Evolutionary conservation across 2,888 invertebrate species (phyloP), one percentile per base, ranked within the genome.

Genomic region (Cyclophora punctaria): DNA sequence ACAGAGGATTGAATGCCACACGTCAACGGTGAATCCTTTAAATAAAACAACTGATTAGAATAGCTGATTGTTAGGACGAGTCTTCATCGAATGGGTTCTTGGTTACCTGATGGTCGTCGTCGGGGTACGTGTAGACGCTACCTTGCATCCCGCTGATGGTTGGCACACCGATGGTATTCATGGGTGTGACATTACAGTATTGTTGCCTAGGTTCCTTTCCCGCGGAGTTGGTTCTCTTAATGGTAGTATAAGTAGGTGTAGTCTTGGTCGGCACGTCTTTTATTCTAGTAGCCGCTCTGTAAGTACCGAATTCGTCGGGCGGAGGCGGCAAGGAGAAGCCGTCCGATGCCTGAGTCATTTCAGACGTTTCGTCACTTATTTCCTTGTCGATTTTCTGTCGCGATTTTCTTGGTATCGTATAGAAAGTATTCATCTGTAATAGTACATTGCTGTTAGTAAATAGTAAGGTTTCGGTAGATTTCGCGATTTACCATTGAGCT

Each of bases 321-420:
- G 88, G 88, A 3, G 87, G 88, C 3, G 88, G 88, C 47, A 88
- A 53, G 0, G 87, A 87, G 56, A 87, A 86, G 0, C 83, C 83
- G 58, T 88, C 87, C 0, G 86, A 87, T 0, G 76, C 80, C 67
- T 83, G 84, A 2, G 85, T 84, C 53, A 83, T 81, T 66, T 83
- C 86, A 0, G 86, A 86, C 3, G 67, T 64, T 56, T 85, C 87
- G 58, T 87, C 87, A 63, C 82, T 83, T 43, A 83, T 63, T 57
- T 85, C 84, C 55, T 78, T 83, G 0, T 75, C 66, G 35, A 74
- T 50, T 63, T 81, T 88, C 49, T 82, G 78, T 2, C 81, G 78
- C 66, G 77, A 75, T 68, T 83, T 87, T 61, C 84, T 75, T 4
- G 88, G 88, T 80, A 88, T 87, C 6, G 88, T 87, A 62, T 86